A percentile compares a stretch with the other conserved stretches of the same genome.
phyloP scores from a whole-genome alignment of 2,888 invertebrate genomes.

The Anthophora plumipes region DNA sequence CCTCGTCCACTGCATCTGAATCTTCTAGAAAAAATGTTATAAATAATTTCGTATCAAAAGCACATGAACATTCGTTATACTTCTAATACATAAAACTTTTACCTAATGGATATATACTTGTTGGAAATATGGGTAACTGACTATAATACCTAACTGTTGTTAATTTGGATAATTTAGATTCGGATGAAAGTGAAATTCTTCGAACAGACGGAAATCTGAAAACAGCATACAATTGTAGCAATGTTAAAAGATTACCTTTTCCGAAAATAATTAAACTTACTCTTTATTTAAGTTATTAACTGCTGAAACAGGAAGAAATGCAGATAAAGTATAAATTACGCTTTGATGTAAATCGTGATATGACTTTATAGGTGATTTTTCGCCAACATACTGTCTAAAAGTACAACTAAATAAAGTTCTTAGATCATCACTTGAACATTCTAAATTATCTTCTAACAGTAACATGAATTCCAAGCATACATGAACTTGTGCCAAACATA shows the following conservation, averaged over 20 bases:
- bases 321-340: slow-evolving; percentile 67
- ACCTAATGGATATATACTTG: slow-evolving; percentile 67
- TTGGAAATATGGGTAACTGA: slow-evolving; percentile 75
- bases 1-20: slow-evolving; percentile 17
- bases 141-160: slow-evolving; percentile 72
- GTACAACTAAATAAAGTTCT: slow-evolving; percentile 71
- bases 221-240: slow-evolving; percentile 1
- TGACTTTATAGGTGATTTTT: slow-evolving; percentile 68
- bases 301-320: slow-evolving; percentile 62
- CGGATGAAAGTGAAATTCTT: slow-evolving; percentile 70
- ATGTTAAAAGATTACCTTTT: background rate
- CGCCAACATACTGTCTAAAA: slow-evolving; percentile 70
- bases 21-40: slow-evolving; percentile 43
- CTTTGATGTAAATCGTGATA: slow-evolving; percentile 62
- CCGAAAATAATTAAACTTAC: slow-evolving; percentile 58
- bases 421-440: slow-evolving; percentile 71
- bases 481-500: slow-evolving; percentile 76
- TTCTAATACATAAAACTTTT: slow-evolving; percentile 26
- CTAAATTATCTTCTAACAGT: slow-evolving; percentile 75
- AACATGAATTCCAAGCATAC: slow-evolving; percentile 78
- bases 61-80: background rate
- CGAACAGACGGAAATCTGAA: slow-evolving; percentile 57
- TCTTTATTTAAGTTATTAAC: slow-evolving; percentile 65
- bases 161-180: slow-evolving; percentile 57
- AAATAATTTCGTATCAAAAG: background rate